Evolutionary conservation across 2,888 invertebrate species (phyloP).

Genomic region (Agrenia bidenticulata): DNA sequence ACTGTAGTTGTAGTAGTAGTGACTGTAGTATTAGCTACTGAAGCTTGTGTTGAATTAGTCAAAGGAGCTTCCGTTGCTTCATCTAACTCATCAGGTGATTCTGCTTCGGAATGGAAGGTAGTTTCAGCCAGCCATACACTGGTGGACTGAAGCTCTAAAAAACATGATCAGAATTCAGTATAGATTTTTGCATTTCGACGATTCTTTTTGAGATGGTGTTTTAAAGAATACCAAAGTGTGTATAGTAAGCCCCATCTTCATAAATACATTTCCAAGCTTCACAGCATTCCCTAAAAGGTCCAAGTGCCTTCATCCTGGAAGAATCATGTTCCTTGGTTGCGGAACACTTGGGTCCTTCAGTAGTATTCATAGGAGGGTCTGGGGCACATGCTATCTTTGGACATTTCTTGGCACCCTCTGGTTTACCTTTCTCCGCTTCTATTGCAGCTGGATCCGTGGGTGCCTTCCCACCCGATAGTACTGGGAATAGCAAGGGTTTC

Average conservation of each 20-base stretch:
- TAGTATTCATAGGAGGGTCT: slow-evolving; percentile 1
- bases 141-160: slow-evolving; percentile 5
- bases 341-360: slow-evolving; percentile 1
- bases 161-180: neutral
- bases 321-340: neutral
- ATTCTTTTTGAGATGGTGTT: too few relatives aligned
- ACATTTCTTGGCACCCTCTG: slow-evolving; percentile 19
- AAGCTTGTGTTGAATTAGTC: too few relatives aligned
- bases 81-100: neutral
- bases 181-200: neutral
- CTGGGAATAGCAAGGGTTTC: slow-evolving; percentile 14
- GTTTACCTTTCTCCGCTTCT: slow-evolving; percentile 21
- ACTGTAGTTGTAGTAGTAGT: too few relatives aligned
- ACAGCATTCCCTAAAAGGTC: slow-evolving; percentile 22
- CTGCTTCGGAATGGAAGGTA: slow-evolving; percentile 11
- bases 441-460: slow-evolving; percentile 15
- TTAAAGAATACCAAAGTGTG: slow-evolving; percentile 12
- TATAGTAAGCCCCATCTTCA: slow-evolving; percentile 5
- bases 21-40: too few relatives aligned
- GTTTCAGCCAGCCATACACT: slow-evolving; percentile 16
- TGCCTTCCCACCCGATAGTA: slow-evolving; percentile 16
- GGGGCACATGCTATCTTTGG: slow-evolving; percentile 22
- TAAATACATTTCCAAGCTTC: slow-evolving; percentile 19
- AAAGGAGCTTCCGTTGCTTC: too few relatives aligned
- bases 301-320: slow-evolving; percentile 12